Percentiles rank a stretch among this genome's conserved stretches.
These are phyloP conservation scores for Atta texana DNA, from an alignment of 1,140 invertebrate species.

Conservation along the genomic window DNA sequence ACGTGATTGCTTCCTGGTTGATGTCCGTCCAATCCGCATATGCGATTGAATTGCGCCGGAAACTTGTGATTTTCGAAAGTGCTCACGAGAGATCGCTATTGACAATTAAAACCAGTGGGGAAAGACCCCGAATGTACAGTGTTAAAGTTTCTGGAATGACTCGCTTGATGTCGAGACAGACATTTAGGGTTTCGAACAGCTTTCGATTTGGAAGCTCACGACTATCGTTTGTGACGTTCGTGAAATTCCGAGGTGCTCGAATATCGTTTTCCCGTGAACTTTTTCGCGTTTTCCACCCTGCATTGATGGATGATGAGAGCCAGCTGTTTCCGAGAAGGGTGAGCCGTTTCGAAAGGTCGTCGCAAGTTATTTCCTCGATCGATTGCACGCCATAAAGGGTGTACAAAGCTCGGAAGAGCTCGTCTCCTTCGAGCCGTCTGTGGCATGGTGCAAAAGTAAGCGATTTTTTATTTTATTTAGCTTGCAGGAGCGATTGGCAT, in stretches of 20 bases:
- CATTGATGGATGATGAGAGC: slow-evolving; percentile 73
- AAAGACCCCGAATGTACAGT: background rate
- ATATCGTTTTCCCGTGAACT: slow-evolving; percentile 31
- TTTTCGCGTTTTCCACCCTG: slow-evolving; percentile 64
- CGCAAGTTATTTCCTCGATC: slow-evolving; percentile 69
- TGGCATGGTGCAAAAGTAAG: slow-evolving; percentile 67
- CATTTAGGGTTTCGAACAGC: background rate
- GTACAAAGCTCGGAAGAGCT: slow-evolving; percentile 45
- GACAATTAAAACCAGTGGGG: background rate
- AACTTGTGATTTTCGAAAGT: background rate
- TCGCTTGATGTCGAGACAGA: background rate
- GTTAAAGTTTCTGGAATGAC: background rate
- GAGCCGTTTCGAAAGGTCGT: slow-evolving; percentile 72
- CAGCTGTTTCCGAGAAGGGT: slow-evolving; percentile 73
- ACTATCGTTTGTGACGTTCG: background rate
- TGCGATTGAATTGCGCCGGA: background rate
- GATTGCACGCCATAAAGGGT: slow-evolving; percentile 69
- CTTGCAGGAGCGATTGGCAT: background rate
- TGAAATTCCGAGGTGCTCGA: background rate
- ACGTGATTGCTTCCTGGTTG: slow-evolving; percentile 4
- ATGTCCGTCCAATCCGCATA: background rate
- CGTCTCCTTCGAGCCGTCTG: background rate
- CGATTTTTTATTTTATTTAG: background rate
- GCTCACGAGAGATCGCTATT: background rate
- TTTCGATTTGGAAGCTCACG: background rate